Percentiles rank a stretch among this genome's conserved stretches.
phyloP scores from a whole-genome alignment of 2,888 invertebrate species.

The Acholoe squamosa region DNA sequence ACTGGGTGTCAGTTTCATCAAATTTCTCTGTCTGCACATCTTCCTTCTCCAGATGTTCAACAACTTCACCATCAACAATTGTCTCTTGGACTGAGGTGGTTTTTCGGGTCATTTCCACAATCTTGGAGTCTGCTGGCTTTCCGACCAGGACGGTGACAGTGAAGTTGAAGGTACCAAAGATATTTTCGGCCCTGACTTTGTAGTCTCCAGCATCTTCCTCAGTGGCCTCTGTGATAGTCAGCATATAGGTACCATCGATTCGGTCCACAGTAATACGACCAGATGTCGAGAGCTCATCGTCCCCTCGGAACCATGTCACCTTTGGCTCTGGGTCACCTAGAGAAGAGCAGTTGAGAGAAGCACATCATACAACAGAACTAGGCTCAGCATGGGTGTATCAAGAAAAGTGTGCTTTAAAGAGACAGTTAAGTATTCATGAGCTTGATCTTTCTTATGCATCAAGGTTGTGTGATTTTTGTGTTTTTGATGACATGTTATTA shows the following conservation, averaged over 20 bases:
- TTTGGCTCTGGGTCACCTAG: slow-evolving; percentile 70
- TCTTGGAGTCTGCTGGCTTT: neutral
- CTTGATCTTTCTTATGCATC: too few species aligned
- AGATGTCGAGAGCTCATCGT: slow-evolving; percentile 69
- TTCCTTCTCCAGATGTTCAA: slow-evolving; percentile 13
- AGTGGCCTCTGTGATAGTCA: slow-evolving; percentile 58
- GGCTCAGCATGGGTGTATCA: neutral
- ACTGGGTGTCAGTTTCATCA: neutral
- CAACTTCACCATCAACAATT: slow-evolving; percentile 48
- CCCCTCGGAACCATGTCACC: slow-evolving; percentile 79
- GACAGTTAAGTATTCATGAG: too few species aligned
- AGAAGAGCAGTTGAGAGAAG: neutral
- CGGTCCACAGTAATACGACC: slow-evolving; percentile 31
- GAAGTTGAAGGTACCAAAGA: slow-evolving; percentile 6
- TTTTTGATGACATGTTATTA: too few species aligned
- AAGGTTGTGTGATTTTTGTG: too few species aligned
- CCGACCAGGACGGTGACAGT: slow-evolving; percentile 46
- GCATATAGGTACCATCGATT: neutral
- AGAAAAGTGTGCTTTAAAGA: too few species aligned
- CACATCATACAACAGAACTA: neutral
- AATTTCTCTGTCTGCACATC: slow-evolving; percentile 39
- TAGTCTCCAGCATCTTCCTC: slow-evolving; percentile 63
- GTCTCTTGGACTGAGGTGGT: slow-evolving; percentile 33
- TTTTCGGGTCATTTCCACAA: slow-evolving; percentile 26
- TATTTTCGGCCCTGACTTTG: slow-evolving; percentile 58